These are phyloP conservation scores for Chondrosia reniformis DNA, from an alignment of 37 sponge, comb jelly and placozoan genomes.

Conservation along the genomic window DNA sequence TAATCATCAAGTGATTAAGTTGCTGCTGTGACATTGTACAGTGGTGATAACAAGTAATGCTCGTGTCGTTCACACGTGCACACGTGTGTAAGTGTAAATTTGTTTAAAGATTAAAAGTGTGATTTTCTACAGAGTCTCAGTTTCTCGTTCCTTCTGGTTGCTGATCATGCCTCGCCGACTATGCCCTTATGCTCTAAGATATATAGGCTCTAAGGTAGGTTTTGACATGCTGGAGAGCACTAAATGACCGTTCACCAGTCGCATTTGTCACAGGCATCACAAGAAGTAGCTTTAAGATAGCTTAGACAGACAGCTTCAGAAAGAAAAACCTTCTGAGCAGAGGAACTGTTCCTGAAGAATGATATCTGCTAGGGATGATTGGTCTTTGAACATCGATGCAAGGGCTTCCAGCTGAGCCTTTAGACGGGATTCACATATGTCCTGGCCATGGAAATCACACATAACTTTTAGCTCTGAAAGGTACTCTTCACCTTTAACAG, in stretches of 20 bases:
- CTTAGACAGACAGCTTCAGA: slow-evolving; percentile 15
- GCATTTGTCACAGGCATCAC: slow-evolving; percentile 12
- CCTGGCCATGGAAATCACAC: slow-evolving; percentile 14
- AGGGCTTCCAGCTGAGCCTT: slow-evolving; percentile 15
- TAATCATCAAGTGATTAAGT: slow-evolving; percentile 31
- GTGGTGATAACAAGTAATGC: no score
- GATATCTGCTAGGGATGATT: slow-evolving; percentile 12
- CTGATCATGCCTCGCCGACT: no score
- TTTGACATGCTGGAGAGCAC: slow-evolving; percentile 2
- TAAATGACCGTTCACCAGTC: neutral
- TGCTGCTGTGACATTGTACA: slow-evolving; percentile 10
- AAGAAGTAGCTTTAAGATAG: slow-evolving; percentile 12
- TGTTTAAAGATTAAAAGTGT: no score
- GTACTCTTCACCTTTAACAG: slow-evolving; percentile 15
- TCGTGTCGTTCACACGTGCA: no score
- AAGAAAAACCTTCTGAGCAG: slow-evolving; percentile 12
- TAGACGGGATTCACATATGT: slow-evolving; percentile 24
- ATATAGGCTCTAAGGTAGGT: slow-evolving; percentile 34
- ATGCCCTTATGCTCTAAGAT: no score
- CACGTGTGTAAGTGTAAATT: no score
- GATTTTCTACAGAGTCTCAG: no score
- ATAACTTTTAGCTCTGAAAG: slow-evolving; percentile 6
- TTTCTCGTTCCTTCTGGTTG: no score
- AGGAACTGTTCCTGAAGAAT: neutral
- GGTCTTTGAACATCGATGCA: slow-evolving; percentile 9